Conservation (phyloP, 1,140 invertebrate genomes). For the Gryllus bimaculatus region DNA sequence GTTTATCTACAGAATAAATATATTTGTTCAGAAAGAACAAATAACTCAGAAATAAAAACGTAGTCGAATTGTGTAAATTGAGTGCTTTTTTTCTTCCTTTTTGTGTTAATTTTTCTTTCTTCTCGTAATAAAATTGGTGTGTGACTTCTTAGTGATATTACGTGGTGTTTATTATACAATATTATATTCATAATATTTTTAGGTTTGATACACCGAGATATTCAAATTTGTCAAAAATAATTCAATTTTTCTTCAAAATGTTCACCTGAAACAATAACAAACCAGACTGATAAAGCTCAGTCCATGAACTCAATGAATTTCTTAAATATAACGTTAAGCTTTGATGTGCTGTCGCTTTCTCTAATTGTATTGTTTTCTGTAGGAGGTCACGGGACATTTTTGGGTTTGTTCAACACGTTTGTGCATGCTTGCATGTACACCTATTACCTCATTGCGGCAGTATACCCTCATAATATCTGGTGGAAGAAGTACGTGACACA, state of each 20-base stretch:
- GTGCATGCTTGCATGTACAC: constrained; percentile 74
- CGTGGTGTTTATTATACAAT: too few species aligned
- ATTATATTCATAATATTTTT: too few species aligned
- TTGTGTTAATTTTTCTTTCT: too few species aligned
- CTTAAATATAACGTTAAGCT: neutral
- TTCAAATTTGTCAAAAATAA: too few species aligned
- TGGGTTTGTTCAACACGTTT: constrained; percentile 56
- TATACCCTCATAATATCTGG: constrained; percentile 48
- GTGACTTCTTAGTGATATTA: too few species aligned
- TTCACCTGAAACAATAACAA: neutral
- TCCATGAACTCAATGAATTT: neutral
- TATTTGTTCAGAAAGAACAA: too few species aligned
- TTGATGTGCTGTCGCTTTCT: neutral
- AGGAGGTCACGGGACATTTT: constrained; percentile 52
- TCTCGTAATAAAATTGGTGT: too few species aligned
- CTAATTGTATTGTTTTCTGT: neutral
- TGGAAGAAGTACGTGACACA: constrained; percentile 69
- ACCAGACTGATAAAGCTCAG: neutral
- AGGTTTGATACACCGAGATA: too few species aligned
- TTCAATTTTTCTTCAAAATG: neutral
- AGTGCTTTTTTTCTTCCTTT: too few species aligned
- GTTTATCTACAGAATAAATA: too few species aligned
- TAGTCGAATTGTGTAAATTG: too few species aligned
- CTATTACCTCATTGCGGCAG: constrained; percentile 57
- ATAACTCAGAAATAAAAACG: too few species aligned